Evolutionary conservation across 2,113 vertebrate genomes (phyloP).

Genomic region (Dinomys branickii): DNA sequence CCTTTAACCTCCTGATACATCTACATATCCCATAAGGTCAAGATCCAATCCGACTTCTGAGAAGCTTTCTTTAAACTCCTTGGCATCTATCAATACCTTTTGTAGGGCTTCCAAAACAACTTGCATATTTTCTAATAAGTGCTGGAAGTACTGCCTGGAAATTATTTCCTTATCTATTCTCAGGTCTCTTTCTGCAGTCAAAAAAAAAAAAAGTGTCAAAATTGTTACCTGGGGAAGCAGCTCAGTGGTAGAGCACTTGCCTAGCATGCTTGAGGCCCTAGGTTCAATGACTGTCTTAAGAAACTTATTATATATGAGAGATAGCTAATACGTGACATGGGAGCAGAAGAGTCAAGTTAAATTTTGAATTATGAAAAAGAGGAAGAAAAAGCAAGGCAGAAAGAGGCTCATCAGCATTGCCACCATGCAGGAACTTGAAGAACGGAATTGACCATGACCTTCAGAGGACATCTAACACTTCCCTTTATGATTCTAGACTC

Average conservation of each 20-base stretch:
- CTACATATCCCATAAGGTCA: not conserved
- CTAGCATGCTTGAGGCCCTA: not conserved
- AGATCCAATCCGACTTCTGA: not conserved
- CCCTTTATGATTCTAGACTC: slow-evolving; percentile 27
- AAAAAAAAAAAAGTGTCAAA: slow-evolving; percentile 59
- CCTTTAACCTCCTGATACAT: not conserved
- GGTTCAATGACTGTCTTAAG: not conserved
- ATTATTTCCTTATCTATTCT: not conserved
- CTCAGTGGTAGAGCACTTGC: not conserved
- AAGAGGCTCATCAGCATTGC: not conserved
- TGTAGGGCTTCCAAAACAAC: not conserved
- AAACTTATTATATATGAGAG: not conserved
- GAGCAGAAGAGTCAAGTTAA: not conserved
- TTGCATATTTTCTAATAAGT: not conserved
- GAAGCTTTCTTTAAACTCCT: not conserved
- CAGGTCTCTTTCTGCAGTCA: not conserved
- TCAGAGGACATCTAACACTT: not conserved
- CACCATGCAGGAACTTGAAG: not conserved
- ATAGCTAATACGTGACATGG: not conserved
- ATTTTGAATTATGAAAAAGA: slow-evolving; percentile 18
- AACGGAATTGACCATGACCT: slow-evolving; percentile 61
- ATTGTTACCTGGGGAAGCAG: not conserved
- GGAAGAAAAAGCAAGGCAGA: not conserved
- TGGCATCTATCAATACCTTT: not conserved
- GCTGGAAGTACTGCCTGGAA: not conserved